Conservation (phyloP, 2,113 vertebrate genomes). For the Variabilichromis moorii region DNA sequence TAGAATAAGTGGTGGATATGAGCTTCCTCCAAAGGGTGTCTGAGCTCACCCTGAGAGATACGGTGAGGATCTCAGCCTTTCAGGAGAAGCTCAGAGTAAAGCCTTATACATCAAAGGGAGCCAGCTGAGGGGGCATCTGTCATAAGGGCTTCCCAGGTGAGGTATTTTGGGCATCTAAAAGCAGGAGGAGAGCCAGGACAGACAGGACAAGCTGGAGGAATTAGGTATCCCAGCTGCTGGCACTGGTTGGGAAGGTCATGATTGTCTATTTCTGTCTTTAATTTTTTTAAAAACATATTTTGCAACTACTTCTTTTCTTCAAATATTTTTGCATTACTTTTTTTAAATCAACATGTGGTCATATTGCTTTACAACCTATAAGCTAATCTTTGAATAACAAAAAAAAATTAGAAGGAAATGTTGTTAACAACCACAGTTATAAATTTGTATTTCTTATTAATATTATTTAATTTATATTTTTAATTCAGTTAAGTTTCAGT, state of each 20-base stretch:
- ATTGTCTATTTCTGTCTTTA: neutral
- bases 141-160: neutral
- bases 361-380: neutral
- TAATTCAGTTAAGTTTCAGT: neutral
- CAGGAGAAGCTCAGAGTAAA: neutral
- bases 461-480: neutral
- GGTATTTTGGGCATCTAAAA: neutral
- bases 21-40: neutral
- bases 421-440: neutral
- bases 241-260: neutral
- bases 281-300: neutral
- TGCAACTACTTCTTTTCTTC: neutral
- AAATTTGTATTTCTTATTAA: neutral
- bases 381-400: neutral
- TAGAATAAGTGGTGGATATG: neutral
- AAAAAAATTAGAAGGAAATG: rapidly evolving
- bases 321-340: neutral
- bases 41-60: neutral
- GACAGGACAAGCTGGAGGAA: neutral
- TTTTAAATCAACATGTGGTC: neutral
- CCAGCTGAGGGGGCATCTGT: neutral
- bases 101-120: neutral
- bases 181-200: neutral
- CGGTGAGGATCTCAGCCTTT: neutral
- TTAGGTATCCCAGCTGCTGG: neutral